Evolutionary conservation across 2,888 invertebrate genomes (phyloP).

Genomic region (Agriopis leucophaearia): DNA sequence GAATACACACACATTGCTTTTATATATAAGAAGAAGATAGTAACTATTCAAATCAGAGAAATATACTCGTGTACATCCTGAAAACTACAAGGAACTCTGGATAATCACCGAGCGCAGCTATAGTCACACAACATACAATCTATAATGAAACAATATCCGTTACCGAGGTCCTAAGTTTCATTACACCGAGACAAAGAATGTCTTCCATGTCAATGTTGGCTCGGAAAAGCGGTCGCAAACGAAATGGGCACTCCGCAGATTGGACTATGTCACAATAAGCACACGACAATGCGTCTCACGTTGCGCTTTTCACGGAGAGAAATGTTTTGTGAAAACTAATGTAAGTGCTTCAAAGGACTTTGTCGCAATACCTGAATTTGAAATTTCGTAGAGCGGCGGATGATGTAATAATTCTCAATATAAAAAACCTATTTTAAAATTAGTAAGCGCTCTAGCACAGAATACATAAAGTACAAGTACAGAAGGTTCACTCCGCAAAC

Average conservation of each 20-base stretch:
- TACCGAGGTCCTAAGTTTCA: background rate
- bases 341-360: background rate
- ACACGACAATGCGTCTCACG: slow-evolving; percentile 24
- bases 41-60: too few species aligned
- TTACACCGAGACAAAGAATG: background rate
- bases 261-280: slow-evolving; percentile 6
- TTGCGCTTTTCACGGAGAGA: slow-evolving; percentile 18
- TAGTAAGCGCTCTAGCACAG: too few species aligned
- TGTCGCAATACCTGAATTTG: slow-evolving; percentile 5
- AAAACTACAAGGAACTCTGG: too few species aligned
- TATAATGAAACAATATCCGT: background rate
- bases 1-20: too few species aligned
- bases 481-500: too few species aligned
- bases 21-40: too few species aligned
- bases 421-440: too few species aligned
- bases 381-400: background rate
- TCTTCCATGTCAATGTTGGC: background rate
- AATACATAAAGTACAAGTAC: too few species aligned
- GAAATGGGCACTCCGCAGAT: slow-evolving; percentile 25
- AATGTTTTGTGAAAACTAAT: background rate
- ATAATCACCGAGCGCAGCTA: too few species aligned
- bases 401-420: background rate
- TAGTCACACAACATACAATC: background rate
- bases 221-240: slow-evolving; percentile 4
- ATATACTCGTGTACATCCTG: too few species aligned